Evolutionary conservation across 1,140 invertebrate genomes (phyloP), one percentile per base, ranked within the genome.

Genomic region (Caenorhabditis remanei): DNA sequence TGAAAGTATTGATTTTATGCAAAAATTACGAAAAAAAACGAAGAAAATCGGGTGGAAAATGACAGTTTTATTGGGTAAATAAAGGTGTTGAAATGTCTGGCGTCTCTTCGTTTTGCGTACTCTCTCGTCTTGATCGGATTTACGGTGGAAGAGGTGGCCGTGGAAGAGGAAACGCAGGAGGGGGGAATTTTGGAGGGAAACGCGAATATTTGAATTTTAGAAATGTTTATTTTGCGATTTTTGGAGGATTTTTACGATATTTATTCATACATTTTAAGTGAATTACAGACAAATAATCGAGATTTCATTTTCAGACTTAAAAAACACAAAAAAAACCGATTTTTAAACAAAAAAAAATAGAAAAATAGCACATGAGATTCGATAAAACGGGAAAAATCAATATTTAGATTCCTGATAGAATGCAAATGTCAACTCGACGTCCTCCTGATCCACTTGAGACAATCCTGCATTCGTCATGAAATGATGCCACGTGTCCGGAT

Each of bases 391-490:
- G 32, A 63, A 71, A 65, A 13, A 32, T 75, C 43, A 85, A 58
- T 19, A 85, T 40, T 85, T 63, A 19, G 85, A 85, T 50, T 65
- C 48, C 16, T 53, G 67, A 41, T 85, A 67, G 24, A 85, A 85
- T 0, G 85, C 85, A 24, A 85, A 85, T 19, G 85, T 75, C 6
- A 85, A 21, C 2, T 41, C 46, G 4, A 50, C 46, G 24, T 65
- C 63, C 0, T 6, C 63, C 0, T 14, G 32, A n/a, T 85, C 46
- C 43, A 46, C 71, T 24, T 79, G 71, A 5, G 71, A 79, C 8
- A 87, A 21, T 53, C 86, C 86, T 8, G 79, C 79, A 16, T 63
- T 83, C 14, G 19, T 21, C 43, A 83, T 48, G 32, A 87, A 83
- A 53, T 53, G 48, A 21, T 85, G 32, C 87, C 87, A 88, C 65